These are phyloP conservation scores for Eulithis prunata DNA, from an alignment of 2,888 invertebrate genomes.

Conservation along the genomic window DNA sequence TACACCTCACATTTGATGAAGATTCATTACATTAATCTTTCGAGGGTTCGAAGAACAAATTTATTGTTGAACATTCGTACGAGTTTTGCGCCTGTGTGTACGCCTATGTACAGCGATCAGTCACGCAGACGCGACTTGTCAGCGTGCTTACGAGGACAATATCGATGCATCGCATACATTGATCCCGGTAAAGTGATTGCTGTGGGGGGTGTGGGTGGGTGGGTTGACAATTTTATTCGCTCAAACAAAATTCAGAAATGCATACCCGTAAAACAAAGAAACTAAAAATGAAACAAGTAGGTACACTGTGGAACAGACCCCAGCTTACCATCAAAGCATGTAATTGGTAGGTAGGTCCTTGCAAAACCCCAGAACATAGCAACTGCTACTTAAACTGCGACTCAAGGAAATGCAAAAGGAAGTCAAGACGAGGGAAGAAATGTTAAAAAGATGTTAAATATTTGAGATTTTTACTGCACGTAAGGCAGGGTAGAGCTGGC, in stretches of 20 bases:
- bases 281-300: neutral
- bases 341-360: conserved; percentile 9
- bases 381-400: conserved; percentile 21
- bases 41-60: too few species aligned
- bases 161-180: conserved; percentile 29
- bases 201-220: neutral
- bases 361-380: conserved; percentile 25
- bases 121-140: conserved; percentile 23
- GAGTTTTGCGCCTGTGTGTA: neutral
- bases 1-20: too few species aligned
- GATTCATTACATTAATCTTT: too few species aligned
- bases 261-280: neutral
- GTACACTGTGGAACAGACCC: neutral
- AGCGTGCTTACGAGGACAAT: conserved; percentile 20
- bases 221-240: too few species aligned
- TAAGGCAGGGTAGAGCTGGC: conserved; percentile 29
- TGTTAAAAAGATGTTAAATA: conserved; percentile 55
- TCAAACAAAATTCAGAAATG: too few species aligned
- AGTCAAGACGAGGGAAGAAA: conserved; percentile 37
- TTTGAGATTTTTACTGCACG: conserved; percentile 68
- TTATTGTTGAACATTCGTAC: neutral
- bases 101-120: conserved; percentile 11
- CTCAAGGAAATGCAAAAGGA: conserved; percentile 39
- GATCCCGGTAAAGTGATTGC: conserved; percentile 15
- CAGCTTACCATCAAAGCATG: neutral